Evolutionary conservation across 2,888 invertebrate genomes (phyloP), one percentile per base, ranked within the genome.

Genomic region (Dyspetes luteomarginatus): DNA sequence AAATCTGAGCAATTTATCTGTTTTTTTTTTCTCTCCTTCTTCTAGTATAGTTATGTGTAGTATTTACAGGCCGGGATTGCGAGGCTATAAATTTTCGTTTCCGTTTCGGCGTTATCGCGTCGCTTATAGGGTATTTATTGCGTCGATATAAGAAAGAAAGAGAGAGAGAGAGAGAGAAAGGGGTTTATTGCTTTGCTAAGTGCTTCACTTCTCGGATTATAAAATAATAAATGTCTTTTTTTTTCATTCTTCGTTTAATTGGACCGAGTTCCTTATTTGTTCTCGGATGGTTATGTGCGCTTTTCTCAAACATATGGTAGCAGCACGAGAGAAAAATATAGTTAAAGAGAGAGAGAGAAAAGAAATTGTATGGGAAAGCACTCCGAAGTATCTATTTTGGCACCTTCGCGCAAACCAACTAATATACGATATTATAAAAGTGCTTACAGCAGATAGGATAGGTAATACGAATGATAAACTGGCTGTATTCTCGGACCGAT

Each of bases 301-400:
- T 9, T 68, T 22, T 62, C 26, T 17, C 2, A 73, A 45, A 19
- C 52, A 52, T 50, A 12, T 5, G n/a, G 50, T 5, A 41, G 12
- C n/a, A 52, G 15, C 48, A 15, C 15, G n/a, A 65, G 19, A 65
- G 45, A 43, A 28, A 36, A 30, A 62, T 12, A 24, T 17, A 48
- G 36, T 36, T 28, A 30, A 12, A 58, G 48, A 65, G 28, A 60
- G 55, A 52, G 26, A 48, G 19, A 55, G 19, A 22, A 60, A 24
- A 36, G 26, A 28, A 19, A 62, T 62, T 36, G 26, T 7, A 62
- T 43, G 43, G 62, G 43, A 58, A 69, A 64, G 19, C 7, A 50
- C 26, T 76, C 65, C 60, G 68, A 71, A 75, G 56, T 69, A 67
- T 89, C 88, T 89, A 88, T 87, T 90, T 89, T 89, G 89, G 89